Evolutionary conservation across 1,140 invertebrate species (phyloP).

Genomic region (Leptonema lineaticorne): DNA sequence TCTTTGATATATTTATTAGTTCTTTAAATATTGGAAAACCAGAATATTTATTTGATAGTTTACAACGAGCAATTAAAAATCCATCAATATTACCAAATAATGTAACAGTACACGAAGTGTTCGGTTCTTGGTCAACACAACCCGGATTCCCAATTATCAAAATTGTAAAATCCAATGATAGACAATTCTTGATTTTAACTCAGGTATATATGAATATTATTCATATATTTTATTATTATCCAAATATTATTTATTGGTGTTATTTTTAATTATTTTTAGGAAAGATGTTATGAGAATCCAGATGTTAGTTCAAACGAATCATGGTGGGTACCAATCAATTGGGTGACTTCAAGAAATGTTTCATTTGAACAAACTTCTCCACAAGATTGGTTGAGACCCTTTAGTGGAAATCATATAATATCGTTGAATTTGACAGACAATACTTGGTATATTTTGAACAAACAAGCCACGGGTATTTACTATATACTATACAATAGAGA

Average conservation of each 20-base stretch:
- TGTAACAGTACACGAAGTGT: slow-evolving; percentile 47
- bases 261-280: no score
- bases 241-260: no score
- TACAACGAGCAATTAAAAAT: neutral
- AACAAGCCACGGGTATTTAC: neutral
- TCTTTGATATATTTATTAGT: no score
- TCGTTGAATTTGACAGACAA: neutral
- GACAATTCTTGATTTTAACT: slow-evolving; percentile 41
- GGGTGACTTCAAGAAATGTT: slow-evolving; percentile 46
- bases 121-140: slow-evolving; percentile 70
- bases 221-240: no score
- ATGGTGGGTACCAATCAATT: slow-evolving; percentile 53
- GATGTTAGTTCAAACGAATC: slow-evolving; percentile 39
- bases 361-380: slow-evolving; percentile 50
- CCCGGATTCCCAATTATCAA: slow-evolving; percentile 64
- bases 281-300: neutral
- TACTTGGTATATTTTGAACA: neutral
- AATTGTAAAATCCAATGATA: slow-evolving; percentile 54
- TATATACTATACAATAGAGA: no score
- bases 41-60: neutral
- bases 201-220: neutral
- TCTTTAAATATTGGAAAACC: slow-evolving; percentile 1
- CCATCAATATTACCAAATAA: neutral
- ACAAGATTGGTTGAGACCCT: slow-evolving; percentile 44
- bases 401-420: neutral